Conservation (phyloP, 2,113 vertebrate species). For the Numenius arquata region DNA sequence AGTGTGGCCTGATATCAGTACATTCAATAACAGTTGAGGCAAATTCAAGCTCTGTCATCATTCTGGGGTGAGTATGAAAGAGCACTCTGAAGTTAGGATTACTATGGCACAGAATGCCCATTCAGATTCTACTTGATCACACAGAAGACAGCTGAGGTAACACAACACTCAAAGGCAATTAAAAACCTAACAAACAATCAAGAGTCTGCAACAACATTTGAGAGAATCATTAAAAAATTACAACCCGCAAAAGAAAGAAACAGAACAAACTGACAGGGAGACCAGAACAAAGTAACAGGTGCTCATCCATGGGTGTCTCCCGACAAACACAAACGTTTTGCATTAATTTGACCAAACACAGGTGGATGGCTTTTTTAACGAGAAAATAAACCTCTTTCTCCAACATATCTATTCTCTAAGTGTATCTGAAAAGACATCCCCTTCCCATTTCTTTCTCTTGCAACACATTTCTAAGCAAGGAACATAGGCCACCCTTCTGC, state of each 20-base stretch:
- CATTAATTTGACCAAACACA: neutral
- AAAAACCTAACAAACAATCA: neutral
- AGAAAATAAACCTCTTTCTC: neutral
- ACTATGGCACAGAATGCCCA: neutral
- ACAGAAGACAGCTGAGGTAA: neutral
- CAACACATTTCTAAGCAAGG: neutral
- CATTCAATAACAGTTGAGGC: neutral
- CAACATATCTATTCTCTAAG: neutral
- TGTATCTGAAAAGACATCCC: neutral
- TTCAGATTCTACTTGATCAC: neutral
- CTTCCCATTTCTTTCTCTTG: neutral
- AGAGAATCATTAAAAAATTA: neutral
- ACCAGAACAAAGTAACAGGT: neutral
- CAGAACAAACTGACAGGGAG: neutral
- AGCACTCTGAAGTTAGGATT: neutral
- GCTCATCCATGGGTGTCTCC: rapidly evolving
- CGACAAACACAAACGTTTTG: neutral
- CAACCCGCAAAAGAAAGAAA: neutral
- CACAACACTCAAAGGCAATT: neutral
- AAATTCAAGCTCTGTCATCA: neutral
- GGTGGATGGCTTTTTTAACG: neutral
- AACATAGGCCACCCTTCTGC: neutral
- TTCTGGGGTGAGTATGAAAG: neutral
- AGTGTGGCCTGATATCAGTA: neutral
- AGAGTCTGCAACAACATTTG: neutral